These are phyloP conservation scores for Macaca fascicularis DNA, from an alignment of 2,113 vertebrate species.

Conservation along the genomic window T2T-MFA8v1.1 NC_088378.1:75040001-75040500, in stretches of 20 bases:
- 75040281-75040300: background rate
- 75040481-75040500: background rate
- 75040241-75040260: background rate
- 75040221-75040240: background rate
- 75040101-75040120: too few species aligned
- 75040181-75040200: background rate
- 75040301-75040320: background rate
- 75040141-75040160: too few species aligned
- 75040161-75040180: background rate
- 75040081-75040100: too few species aligned
- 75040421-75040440: background rate
- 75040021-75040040: too few species aligned
- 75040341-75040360: background rate
- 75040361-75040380: background rate
- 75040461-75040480: background rate
- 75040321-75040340: conserved; percentile 25
- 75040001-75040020: too few species aligned
- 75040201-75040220: background rate
- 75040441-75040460: background rate
- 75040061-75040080: too few species aligned
- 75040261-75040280: background rate
- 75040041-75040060: too few species aligned
- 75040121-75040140: too few species aligned
- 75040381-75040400: background rate
- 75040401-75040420: background rate